Evolutionary conservation across 2,888 invertebrate genomes (phyloP).

Genomic region (Drosophila quinaria): DNA sequence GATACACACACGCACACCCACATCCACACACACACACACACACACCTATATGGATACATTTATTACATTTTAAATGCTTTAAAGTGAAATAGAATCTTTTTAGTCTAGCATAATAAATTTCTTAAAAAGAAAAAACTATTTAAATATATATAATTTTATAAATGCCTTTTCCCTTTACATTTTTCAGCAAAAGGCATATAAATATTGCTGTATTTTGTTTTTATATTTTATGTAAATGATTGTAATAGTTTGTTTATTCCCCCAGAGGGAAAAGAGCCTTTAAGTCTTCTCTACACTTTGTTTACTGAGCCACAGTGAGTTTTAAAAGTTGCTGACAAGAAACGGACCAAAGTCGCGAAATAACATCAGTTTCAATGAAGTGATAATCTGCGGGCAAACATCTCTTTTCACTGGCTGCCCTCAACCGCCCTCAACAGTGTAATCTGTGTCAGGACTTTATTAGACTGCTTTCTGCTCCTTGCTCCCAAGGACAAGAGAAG

Average conservation of each 20-base stretch:
- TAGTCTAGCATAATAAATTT: not conserved
- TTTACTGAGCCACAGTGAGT: conserved; percentile 6
- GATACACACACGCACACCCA: conserved; percentile 7
- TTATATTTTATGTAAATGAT: not conserved
- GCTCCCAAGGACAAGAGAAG: conserved; percentile 7
- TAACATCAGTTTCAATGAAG: conserved; percentile 57
- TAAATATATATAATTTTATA: not conserved
- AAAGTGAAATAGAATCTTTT: conserved; percentile 14
- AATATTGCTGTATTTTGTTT: not conserved
- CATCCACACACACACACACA: not conserved
- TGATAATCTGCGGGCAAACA: conserved; percentile 67
- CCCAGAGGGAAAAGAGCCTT: not conserved
- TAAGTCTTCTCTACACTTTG: not conserved
- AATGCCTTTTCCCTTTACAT: not conserved
- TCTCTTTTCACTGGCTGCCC: conserved; percentile 41
- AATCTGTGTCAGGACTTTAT: conserved; percentile 48
- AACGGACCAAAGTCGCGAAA: conserved; percentile 23
- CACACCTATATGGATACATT: not conserved
- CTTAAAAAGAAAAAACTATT: not conserved
- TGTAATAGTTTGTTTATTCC: conserved; percentile 1
- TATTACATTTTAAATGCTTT: conserved; percentile 17
- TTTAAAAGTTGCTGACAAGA: conserved; percentile 16
- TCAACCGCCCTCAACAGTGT: conserved; percentile 38
- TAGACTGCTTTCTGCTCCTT: conserved; percentile 14
- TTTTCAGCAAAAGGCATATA: not conserved